These are phyloP conservation scores for Tor tambroides DNA, from an alignment of 2,113 vertebrate genomes.

Conservation along the genomic window DNA sequence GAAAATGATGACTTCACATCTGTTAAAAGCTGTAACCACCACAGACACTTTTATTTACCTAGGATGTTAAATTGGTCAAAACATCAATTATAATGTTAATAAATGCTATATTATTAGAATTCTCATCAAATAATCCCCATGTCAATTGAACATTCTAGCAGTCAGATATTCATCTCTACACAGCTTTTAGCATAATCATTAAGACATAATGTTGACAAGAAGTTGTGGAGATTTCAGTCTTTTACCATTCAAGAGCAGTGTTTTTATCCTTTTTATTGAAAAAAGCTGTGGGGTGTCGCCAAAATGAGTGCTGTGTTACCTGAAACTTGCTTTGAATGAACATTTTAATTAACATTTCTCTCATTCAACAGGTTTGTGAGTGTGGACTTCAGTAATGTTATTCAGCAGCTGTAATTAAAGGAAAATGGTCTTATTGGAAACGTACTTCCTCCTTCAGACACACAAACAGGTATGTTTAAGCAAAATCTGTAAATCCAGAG, in stretches of 20 bases:
- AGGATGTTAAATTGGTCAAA: neutral
- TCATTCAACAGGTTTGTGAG: neutral
- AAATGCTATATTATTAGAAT: neutral
- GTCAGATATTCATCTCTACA: neutral
- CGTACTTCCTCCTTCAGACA: neutral
- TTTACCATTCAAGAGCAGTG: neutral
- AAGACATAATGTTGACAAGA: neutral
- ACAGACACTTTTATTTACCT: no score
- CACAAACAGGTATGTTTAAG: neutral
- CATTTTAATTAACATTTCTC: neutral
- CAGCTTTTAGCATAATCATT: neutral
- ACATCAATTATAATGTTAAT: neutral
- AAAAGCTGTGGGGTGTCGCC: neutral
- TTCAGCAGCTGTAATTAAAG: slow-evolving; percentile 6
- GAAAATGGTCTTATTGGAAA: neutral
- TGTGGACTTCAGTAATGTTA: neutral
- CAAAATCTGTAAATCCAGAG: neutral
- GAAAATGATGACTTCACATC: no score
- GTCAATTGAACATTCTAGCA: neutral
- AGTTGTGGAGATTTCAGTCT: neutral
- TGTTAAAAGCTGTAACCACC: no score
- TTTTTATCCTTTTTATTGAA: no score
- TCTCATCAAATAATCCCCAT: neutral
- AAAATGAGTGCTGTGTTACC: neutral
- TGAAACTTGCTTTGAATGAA: neutral